These are phyloP conservation scores for Tillus elongatus DNA, from an alignment of 2,888 invertebrate genomes.

Conservation along the genomic window DNA sequence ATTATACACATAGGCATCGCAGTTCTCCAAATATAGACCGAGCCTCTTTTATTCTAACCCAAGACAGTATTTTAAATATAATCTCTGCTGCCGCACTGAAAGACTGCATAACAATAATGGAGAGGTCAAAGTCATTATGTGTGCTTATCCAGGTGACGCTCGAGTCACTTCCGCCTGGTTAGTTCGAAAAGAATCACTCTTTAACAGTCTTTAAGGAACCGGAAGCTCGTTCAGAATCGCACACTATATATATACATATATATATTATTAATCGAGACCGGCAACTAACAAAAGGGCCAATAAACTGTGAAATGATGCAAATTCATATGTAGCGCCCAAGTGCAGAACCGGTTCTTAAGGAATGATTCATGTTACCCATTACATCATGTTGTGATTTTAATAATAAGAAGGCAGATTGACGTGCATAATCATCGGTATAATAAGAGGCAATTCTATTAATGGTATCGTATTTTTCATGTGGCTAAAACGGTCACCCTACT, in stretches of 20 bases:
- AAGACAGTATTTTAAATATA: constrained; percentile 22
- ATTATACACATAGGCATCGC: constrained; percentile 16
- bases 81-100: constrained; percentile 19
- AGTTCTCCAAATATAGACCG: constrained; percentile 24
- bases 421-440: too few relatives aligned
- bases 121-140: constrained; percentile 34
- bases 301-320: constrained; percentile 2
- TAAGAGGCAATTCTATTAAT: too few relatives aligned
- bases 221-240: constrained; percentile 21
- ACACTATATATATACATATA: neutral
- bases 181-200: constrained; percentile 29
- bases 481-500: too few relatives aligned
- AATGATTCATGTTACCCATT: too few relatives aligned
- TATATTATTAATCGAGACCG: neutral
- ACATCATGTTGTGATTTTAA: too few relatives aligned
- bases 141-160: constrained; percentile 35
- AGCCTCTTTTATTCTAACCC: constrained; percentile 27
- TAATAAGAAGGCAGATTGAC: too few relatives aligned
- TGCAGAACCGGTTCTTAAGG: too few relatives aligned
- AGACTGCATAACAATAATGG: constrained; percentile 22
- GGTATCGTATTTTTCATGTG: too few relatives aligned
- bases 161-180: constrained; percentile 37
- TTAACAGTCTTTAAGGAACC: constrained; percentile 24
- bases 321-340: too few relatives aligned
- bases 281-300: neutral